Conservation (phyloP, 1,140 invertebrate species). For the Oedothorax gibbosus region DNA sequence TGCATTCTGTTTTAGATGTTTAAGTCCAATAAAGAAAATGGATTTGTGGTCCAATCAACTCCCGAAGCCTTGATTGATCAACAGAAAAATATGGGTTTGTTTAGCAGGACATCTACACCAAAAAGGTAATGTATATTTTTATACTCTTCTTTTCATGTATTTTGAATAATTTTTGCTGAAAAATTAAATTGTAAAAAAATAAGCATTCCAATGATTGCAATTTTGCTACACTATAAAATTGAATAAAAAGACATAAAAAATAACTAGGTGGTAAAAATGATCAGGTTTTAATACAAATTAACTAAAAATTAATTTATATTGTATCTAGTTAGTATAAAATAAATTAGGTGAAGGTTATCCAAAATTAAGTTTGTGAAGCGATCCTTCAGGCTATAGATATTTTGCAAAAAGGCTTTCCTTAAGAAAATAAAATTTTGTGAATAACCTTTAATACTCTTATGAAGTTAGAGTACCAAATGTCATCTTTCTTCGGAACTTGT, state of each 20-base stretch:
- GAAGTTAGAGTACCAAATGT: no score
- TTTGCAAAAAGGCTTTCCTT: no score
- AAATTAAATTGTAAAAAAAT: no score
- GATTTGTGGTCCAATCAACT: conserved; percentile 89
- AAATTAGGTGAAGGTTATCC: no score
- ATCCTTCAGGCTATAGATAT: no score
- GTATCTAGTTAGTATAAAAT: neutral
- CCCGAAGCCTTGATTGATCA: conserved; percentile 87
- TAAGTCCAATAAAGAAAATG: conserved; percentile 92
- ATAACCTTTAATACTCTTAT: no score
- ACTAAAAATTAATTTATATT: neutral
- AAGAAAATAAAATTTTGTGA: no score
- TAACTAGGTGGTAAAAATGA: neutral
- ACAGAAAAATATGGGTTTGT: conserved; percentile 69
- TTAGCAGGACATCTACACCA: conserved; percentile 32
- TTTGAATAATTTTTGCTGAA: no score
- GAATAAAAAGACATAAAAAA: neutral
- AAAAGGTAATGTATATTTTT: conserved; percentile 16
- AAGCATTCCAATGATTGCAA: neutral
- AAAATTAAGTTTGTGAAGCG: no score
- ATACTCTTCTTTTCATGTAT: neutral
- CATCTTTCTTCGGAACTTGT: no score
- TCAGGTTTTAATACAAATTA: neutral
- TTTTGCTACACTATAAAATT: neutral
- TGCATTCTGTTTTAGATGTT: conserved; percentile 76